Evolutionary conservation across 2,888 invertebrate genomes (phyloP), one percentile per base, ranked within the genome.

Genomic region (Smittia sp.): DNA sequence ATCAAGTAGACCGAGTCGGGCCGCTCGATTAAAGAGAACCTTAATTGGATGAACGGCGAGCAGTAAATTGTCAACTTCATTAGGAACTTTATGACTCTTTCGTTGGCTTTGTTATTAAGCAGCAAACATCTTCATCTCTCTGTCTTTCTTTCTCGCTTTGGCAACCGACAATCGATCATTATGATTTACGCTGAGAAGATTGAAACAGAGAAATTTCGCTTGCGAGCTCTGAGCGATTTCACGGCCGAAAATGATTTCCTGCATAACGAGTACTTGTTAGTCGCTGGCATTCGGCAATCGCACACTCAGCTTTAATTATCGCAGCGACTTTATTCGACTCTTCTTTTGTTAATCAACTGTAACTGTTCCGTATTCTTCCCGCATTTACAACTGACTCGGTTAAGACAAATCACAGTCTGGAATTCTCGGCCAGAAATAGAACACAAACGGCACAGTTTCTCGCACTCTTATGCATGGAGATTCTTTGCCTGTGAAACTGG

Each of bases 301-400:
- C 58, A 58, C 58, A 58, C n/a, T 22, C 18, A 1, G n/a, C 13
- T 22, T 20, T 58, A 58, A 58, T 58, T 58, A 58, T 46, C 18
- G n/a, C 2, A 58, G 58, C 58, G 58, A 22, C 18, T 58, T 15
- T 22, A 22, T 13, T 58, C 46, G n/a, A 2, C 32, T 63, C 27
- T 63, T 27, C 65, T 65, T 65, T 65, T 65, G 32, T 25, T 62
- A 62, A 65, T 65, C 22, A 65, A 65, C 32, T 65, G 65, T 65
- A 65, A 65, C 65, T 27, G 65, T 65, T 11, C 24, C 27, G 65
- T 22, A 25, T 63, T 63, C 22, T 58, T 58, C 18, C 58, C 58
- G 46, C 46, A 46, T 46, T 46, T 46, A 46, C 46, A 46, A 46
- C 46, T 46, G 25, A 62, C 62, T 25, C 62, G 13, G 62, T 62